Conservation (phyloP, 2,113 vertebrate genomes). For the Alectura lathami region DNA sequence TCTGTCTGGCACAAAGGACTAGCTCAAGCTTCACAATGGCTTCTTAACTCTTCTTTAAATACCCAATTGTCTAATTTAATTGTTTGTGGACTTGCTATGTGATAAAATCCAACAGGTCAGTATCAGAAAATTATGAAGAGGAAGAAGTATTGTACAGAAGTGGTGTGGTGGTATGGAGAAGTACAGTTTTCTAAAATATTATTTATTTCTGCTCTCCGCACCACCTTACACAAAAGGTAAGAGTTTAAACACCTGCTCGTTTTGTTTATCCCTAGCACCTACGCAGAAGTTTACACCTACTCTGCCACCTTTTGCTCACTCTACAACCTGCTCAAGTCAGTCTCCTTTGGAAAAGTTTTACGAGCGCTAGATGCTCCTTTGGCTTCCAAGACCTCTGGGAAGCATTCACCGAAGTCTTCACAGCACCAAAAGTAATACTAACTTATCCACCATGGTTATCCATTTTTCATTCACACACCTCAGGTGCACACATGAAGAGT, state of each 20-base stretch:
- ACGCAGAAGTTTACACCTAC: background rate
- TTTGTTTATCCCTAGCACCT: background rate
- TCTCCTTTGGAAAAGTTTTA: background rate
- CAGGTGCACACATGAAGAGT: background rate
- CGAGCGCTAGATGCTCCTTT: background rate
- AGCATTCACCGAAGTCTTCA: background rate
- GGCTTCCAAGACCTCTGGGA: rapidly evolving
- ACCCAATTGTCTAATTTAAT: background rate
- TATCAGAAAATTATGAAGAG: background rate
- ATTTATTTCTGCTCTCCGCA: background rate
- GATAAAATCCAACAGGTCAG: background rate
- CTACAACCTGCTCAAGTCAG: background rate
- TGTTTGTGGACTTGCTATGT: background rate
- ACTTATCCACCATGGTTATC: background rate
- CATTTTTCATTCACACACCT: background rate
- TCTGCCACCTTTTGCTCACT: background rate
- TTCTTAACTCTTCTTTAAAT: background rate
- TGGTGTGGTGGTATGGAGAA: background rate
- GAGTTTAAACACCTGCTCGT: background rate
- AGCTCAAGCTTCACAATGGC: background rate
- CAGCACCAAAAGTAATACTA: background rate
- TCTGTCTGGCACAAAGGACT: background rate
- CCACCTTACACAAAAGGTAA: background rate
- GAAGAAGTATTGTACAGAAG: background rate
- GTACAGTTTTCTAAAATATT: too few relatives aligned